Evolutionary conservation across 1,140 invertebrate genomes (phyloP).

Genomic region (Drosophila nebulosa): DNA sequence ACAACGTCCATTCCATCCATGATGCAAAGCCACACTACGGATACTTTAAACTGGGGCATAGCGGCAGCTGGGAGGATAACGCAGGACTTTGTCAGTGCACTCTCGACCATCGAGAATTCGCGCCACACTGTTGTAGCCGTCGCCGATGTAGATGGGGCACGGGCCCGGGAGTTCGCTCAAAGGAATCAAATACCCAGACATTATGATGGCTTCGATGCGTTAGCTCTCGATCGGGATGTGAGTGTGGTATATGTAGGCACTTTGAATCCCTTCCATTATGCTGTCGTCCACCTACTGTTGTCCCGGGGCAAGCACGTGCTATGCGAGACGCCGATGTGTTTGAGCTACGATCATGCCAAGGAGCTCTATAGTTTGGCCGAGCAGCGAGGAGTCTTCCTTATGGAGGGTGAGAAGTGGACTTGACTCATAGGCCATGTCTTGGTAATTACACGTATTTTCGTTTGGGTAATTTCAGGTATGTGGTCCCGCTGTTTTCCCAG

Average conservation of each 20-base stretch:
- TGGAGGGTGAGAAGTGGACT: slow-evolving; percentile 84
- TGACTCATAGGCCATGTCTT: too few relatives aligned
- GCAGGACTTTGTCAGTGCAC: slow-evolving; percentile 89
- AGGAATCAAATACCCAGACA: slow-evolving; percentile 85
- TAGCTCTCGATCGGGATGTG: slow-evolving; percentile 88
- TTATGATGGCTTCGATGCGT: slow-evolving; percentile 88
- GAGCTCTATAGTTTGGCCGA: slow-evolving; percentile 85
- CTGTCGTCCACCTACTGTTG: slow-evolving; percentile 87
- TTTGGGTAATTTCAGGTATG: slow-evolving; percentile 73
- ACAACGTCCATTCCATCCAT: neutral
- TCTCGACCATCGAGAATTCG: slow-evolving; percentile 84
- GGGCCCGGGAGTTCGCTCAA: slow-evolving; percentile 88
- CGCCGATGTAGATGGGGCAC: slow-evolving; percentile 86
- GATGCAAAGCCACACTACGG: slow-evolving; percentile 46
- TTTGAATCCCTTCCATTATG: slow-evolving; percentile 87
- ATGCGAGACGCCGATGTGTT: slow-evolving; percentile 91
- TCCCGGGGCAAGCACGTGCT: slow-evolving; percentile 90
- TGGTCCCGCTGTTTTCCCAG: slow-evolving; percentile 92
- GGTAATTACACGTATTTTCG: too few relatives aligned
- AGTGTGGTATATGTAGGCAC: slow-evolving; percentile 92
- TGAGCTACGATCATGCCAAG: slow-evolving; percentile 86
- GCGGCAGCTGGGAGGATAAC: slow-evolving; percentile 88
- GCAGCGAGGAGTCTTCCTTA: slow-evolving; percentile 87
- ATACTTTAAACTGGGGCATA: slow-evolving; percentile 86
- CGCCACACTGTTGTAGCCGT: slow-evolving; percentile 88